phyloP scores from a whole-genome alignment of 2,888 invertebrate genomes.

The Aquatica leii region DNA sequence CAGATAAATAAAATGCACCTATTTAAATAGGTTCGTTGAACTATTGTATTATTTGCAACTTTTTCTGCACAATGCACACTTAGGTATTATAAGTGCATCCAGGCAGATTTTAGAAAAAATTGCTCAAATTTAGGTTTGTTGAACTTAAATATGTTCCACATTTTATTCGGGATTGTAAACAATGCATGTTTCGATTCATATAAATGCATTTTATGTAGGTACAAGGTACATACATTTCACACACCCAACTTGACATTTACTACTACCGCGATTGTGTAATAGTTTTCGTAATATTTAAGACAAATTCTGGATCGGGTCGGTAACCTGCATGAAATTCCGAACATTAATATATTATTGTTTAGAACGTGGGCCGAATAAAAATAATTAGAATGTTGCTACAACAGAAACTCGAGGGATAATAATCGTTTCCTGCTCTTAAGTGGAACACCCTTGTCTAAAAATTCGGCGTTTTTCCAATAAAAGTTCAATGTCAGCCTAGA shows the following conservation, averaged over 20 bases:
- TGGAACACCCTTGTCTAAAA: not conserved
- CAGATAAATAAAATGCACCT: constrained; percentile 13
- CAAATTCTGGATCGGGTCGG: constrained; percentile 30
- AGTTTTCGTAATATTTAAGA: constrained; percentile 24
- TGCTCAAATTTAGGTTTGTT: constrained; percentile 12
- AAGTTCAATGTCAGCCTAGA: no score
- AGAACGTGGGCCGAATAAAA: constrained; percentile 15
- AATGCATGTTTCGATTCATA: not conserved
- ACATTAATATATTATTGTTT: constrained; percentile 13
- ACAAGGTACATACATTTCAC: constrained; percentile 16
- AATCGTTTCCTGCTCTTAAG: constrained; percentile 7
- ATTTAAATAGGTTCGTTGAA: constrained; percentile 4
- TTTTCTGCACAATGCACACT: constrained; percentile 4
- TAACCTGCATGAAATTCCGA: constrained; percentile 24
- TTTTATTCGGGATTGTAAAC: not conserved
- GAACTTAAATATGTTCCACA: constrained; percentile 11
- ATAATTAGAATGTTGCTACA: constrained; percentile 3
- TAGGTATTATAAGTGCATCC: constrained; percentile 10
- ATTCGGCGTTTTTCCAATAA: no score
- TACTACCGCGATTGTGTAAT: constrained; percentile 23
- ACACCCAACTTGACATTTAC: constrained; percentile 18
- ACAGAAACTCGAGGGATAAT: not conserved
- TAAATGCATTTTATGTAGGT: constrained; percentile 5
- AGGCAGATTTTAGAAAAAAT: constrained; percentile 8
- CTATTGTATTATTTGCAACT: not conserved